These are phyloP conservation scores for Phalacrocorax carbo DNA, from an alignment of 2,113 vertebrate genomes.

Conservation along the genomic window DNA sequence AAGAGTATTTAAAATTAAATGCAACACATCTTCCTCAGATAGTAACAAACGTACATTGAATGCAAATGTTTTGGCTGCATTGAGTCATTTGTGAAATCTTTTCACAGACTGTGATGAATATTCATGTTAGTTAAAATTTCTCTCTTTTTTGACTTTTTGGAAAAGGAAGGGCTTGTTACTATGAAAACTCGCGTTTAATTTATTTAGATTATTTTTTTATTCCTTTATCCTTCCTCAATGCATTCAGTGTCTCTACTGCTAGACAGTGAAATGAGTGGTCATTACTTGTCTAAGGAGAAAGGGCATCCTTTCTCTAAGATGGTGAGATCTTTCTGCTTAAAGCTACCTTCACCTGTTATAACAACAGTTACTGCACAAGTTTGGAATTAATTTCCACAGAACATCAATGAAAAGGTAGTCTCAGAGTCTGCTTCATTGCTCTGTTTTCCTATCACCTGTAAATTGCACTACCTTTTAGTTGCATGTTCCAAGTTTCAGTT, in stretches of 20 bases:
- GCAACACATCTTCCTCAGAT: not conserved
- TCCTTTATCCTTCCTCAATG: not conserved
- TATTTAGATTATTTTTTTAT: not conserved
- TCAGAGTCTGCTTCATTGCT: not conserved
- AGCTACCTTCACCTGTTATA: not conserved
- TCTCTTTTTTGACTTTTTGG: not conserved
- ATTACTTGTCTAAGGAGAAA: not conserved
- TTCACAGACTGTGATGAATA: not conserved
- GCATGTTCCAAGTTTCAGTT: not conserved
- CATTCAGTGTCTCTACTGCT: not conserved
- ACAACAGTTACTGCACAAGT: not conserved
- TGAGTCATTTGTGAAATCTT: not conserved
- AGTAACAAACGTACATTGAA: not conserved
- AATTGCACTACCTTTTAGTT: accelerated
- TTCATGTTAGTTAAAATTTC: not conserved
- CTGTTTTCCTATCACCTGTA: not conserved
- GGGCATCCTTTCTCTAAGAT: accelerated
- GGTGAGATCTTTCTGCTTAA: not conserved
- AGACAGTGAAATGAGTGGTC: not conserved
- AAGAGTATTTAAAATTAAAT: not conserved
- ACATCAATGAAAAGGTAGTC: not conserved
- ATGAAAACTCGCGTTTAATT: not conserved
- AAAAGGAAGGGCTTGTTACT: not conserved
- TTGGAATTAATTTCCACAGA: not conserved
- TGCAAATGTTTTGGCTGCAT: not conserved